Evolutionary conservation across 2,797 vertebrate species (phyloP).

Genomic region (Kryptopterus vitreolus): DNA sequence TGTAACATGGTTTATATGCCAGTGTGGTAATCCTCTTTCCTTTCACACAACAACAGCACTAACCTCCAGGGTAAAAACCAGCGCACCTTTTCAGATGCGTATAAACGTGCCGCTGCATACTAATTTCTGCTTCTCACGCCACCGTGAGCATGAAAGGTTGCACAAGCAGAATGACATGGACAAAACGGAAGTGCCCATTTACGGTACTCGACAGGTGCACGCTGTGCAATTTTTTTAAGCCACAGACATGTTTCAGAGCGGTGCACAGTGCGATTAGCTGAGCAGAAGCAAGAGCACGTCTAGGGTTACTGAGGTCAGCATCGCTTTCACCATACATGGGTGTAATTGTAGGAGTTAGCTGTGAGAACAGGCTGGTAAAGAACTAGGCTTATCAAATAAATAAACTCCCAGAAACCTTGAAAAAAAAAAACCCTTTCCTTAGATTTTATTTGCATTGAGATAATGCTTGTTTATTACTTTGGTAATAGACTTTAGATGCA

Average conservation of each 20-base stretch:
- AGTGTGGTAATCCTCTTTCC: constrained; percentile 3
- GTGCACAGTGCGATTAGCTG: constrained; percentile 24
- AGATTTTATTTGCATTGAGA: neutral
- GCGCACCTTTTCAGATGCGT: constrained; percentile 16
- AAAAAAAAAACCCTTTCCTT: neutral
- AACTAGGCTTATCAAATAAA: constrained; percentile 13
- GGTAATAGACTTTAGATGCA: neutral
- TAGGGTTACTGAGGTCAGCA: constrained; percentile 27
- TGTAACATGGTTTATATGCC: neutral
- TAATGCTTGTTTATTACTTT: neutral
- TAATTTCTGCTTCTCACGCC: constrained; percentile 29
- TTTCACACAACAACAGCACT: constrained; percentile 30
- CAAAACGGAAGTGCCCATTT: constrained; percentile 40
- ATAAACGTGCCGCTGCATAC: constrained; percentile 34
- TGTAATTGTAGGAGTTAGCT: constrained; percentile 36
- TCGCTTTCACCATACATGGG: constrained; percentile 24
- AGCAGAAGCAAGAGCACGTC: constrained; percentile 33
- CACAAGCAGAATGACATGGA: constrained; percentile 33
- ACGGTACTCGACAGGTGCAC: constrained; percentile 30
- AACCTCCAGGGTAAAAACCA: constrained; percentile 33
- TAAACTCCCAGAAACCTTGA: constrained; percentile 6
- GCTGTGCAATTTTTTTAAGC: constrained; percentile 36
- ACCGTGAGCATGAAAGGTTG: constrained; percentile 28
- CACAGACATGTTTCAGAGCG: constrained; percentile 30
- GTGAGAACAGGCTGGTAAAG: constrained; percentile 27